Conservation (phyloP, 1,140 invertebrate species). For the Onthophagus taurus region DNA sequence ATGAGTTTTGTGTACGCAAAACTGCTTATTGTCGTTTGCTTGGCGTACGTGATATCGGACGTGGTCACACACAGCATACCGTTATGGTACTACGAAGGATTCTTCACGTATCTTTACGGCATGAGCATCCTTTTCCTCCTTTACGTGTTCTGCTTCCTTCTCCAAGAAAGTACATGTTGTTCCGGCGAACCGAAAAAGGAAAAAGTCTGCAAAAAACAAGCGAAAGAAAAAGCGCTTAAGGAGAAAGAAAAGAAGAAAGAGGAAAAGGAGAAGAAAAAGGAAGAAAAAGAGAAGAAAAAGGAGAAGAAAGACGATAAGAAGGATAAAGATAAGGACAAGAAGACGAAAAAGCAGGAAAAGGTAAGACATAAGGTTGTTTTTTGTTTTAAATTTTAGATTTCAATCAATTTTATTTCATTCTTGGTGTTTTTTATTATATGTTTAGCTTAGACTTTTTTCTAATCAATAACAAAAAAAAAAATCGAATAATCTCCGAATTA, state of each 20-base stretch:
- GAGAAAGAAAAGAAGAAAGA: slow-evolving; percentile 59
- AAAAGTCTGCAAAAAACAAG: slow-evolving; percentile 36
- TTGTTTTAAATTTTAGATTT: slow-evolving; percentile 2
- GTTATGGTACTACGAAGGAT: slow-evolving; percentile 88
- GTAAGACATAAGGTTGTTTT: slow-evolving; percentile 25
- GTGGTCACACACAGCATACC: slow-evolving; percentile 86
- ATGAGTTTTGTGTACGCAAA: slow-evolving; percentile 91
- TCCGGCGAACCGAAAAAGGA: slow-evolving; percentile 51
- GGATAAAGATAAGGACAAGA: slow-evolving; percentile 44
- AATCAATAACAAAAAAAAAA: too few species aligned
- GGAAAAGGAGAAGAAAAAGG: slow-evolving; percentile 53
- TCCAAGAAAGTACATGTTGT: slow-evolving; percentile 82
- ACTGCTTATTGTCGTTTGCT: slow-evolving; percentile 80
- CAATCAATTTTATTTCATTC: not conserved
- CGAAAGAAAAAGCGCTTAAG: slow-evolving; percentile 45
- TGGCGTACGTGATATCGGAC: slow-evolving; percentile 87
- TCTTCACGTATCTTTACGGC: slow-evolving; percentile 95
- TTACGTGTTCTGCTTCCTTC: slow-evolving; percentile 93
- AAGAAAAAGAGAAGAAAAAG: slow-evolving; percentile 45
- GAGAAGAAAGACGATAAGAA: slow-evolving; percentile 58
- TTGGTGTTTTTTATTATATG: slow-evolving; percentile 1
- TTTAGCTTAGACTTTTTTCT: slow-evolving; percentile 2
- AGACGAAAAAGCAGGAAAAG: slow-evolving; percentile 50
- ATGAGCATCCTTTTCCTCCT: slow-evolving; percentile 90
- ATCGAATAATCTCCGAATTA: too few species aligned